A percentile compares a stretch with the other conserved stretches of the same genome.
Conservation (phyloP, 2,888 invertebrate species). For the Gasteruption jaculator region DNA sequence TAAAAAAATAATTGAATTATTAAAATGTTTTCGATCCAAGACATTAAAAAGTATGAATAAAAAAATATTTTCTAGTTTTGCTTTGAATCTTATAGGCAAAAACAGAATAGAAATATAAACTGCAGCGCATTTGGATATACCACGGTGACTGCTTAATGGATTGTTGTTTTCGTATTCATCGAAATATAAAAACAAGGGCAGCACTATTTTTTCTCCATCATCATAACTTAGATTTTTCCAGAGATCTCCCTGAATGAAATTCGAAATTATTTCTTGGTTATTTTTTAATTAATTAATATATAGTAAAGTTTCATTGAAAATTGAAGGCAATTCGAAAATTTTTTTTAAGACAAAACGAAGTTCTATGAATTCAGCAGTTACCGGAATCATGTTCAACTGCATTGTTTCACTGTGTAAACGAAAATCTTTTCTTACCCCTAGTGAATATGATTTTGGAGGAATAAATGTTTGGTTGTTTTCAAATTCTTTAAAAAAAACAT, state of each 20-base stretch:
- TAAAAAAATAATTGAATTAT: constrained; percentile 21
- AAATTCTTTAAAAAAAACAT: constrained; percentile 17
- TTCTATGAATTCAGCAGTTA: constrained; percentile 25
- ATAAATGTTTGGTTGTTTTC: constrained; percentile 17
- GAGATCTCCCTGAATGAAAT: constrained; percentile 19
- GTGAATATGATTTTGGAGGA: constrained; percentile 12
- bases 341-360: constrained; percentile 22
- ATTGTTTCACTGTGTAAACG: not conserved
- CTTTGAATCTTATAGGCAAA: constrained; percentile 19
- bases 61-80: constrained; percentile 26
- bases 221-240: constrained; percentile 16
- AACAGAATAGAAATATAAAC: constrained; percentile 21
- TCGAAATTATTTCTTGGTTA: constrained; percentile 17
- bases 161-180: constrained; percentile 29
- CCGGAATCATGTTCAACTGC: constrained; percentile 11
- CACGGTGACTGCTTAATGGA: constrained; percentile 25
- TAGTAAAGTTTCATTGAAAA: constrained; percentile 19
- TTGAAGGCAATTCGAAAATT: constrained; percentile 24
- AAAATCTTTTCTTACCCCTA: constrained; percentile 20
- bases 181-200: constrained; percentile 24
- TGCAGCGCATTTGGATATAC: constrained; percentile 26
- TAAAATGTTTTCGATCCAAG: constrained; percentile 20
- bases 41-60: constrained; percentile 25
- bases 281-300: constrained; percentile 17
- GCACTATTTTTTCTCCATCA: constrained; percentile 16